A percentile compares a stretch with the other conserved stretches of the same genome.
These are phyloP conservation scores for Lasioglossum lativentre DNA, from an alignment of 2,888 invertebrate species.

Conservation along the genomic window DNA sequence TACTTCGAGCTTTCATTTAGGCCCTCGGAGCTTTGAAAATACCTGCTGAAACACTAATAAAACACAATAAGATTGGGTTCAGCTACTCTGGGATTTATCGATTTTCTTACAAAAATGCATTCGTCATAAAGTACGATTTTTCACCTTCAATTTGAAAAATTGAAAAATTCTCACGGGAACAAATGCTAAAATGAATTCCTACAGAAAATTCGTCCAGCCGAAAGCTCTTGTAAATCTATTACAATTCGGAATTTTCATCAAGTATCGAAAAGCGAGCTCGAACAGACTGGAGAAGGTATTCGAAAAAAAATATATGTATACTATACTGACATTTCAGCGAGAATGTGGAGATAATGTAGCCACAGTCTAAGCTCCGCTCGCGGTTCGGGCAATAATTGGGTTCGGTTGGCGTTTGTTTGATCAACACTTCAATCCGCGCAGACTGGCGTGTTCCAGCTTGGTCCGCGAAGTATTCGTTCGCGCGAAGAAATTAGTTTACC, in stretches of 20 bases:
- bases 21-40: too few species aligned
- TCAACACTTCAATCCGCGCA: constrained; percentile 1
- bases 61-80: background rate
- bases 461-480: background rate
- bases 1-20: too few species aligned
- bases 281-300: background rate
- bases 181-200: too few species aligned
- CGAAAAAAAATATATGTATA: too few species aligned
- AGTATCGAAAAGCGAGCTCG: background rate
- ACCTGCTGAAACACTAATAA: too few species aligned
- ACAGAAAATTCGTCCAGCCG: too few species aligned
- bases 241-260: too few species aligned
- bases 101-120: background rate
- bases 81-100: background rate
- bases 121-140: too few species aligned
- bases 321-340: background rate
- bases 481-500: constrained; percentile 17
- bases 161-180: background rate
- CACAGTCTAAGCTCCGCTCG: background rate
- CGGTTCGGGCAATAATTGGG: background rate
- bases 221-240: too few species aligned
- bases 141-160: background rate
- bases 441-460: background rate
- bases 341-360: background rate
- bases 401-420: background rate